Evolutionary conservation across 2,888 invertebrate species (phyloP).

Genomic region (Germaria angustata): DNA sequence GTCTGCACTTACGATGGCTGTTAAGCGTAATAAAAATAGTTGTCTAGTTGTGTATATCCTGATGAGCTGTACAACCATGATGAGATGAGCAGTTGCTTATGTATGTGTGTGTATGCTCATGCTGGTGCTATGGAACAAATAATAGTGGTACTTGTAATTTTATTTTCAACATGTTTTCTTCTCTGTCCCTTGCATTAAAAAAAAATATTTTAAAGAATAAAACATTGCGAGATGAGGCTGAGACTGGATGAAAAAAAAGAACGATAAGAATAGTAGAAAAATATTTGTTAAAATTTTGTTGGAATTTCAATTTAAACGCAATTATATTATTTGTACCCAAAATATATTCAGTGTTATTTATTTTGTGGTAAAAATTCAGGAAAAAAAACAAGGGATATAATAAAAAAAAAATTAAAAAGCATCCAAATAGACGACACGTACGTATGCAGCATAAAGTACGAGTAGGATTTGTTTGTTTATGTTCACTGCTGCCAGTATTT

Average conservation of each 20-base stretch:
- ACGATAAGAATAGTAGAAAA: constrained; percentile 39
- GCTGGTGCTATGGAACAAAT: constrained; percentile 34
- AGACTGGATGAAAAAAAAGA: not conserved
- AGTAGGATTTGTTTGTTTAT: constrained; percentile 16
- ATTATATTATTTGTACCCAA: constrained; percentile 65
- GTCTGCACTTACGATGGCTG: constrained; percentile 66
- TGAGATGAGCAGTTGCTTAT: constrained; percentile 12
- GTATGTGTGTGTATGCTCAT: not conserved
- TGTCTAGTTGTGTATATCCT: constrained; percentile 18
- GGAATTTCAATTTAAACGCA: constrained; percentile 68
- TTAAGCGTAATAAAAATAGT: constrained; percentile 63
- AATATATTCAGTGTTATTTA: constrained; percentile 55
- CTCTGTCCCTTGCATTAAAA: not conserved
- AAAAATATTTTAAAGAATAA: not conserved
- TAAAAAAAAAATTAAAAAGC: constrained; percentile 5
- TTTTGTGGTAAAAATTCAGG: constrained; percentile 56
- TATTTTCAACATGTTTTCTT: constrained; percentile 24
- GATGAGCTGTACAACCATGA: constrained; percentile 31
- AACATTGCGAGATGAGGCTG: not conserved
- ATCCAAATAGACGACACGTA: constrained; percentile 57
- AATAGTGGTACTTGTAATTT: constrained; percentile 49
- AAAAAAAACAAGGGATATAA: not conserved
- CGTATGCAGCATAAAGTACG: constrained; percentile 42
- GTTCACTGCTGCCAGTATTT: constrained; percentile 48
- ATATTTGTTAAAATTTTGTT: constrained; percentile 63